A percentile compares a stretch with the other conserved stretches of the same genome.
Evolutionary conservation across 2,113 vertebrate genomes (phyloP).

Genomic region (Dunckerocampus dactyliophorus): DNA sequence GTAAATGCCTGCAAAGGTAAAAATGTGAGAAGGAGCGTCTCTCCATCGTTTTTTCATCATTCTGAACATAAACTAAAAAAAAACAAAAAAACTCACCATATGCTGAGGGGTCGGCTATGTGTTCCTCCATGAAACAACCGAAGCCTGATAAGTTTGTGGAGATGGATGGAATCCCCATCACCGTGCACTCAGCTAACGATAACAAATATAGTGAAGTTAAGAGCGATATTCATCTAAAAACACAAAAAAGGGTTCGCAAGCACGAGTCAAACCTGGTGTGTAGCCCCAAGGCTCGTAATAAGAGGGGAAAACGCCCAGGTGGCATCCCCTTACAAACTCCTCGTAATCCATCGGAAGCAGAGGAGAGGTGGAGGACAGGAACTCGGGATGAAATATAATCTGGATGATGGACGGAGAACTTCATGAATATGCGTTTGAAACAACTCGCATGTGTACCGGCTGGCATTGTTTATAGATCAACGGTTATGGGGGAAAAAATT

Average conservation of each 20-base stretch:
- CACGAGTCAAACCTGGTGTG: slow-evolving; percentile 77
- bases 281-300: slow-evolving; percentile 96
- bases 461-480: too few species aligned
- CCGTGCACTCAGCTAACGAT: slow-evolving; percentile 84
- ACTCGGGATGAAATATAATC: slow-evolving; percentile 93
- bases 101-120: slow-evolving; percentile 86
- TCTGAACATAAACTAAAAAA: neutral
- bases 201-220: slow-evolving; percentile 5
- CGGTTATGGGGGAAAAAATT: too few species aligned
- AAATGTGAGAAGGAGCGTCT: neutral
- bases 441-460: too few species aligned
- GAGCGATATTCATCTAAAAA: neutral
- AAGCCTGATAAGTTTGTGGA: slow-evolving; percentile 93
- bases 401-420: slow-evolving; percentile 31
- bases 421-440: neutral
- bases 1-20: slow-evolving; percentile 80
- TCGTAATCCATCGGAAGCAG: slow-evolving; percentile 90
- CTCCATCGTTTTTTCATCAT: neutral
- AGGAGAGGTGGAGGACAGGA: slow-evolving; percentile 89
- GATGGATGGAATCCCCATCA: slow-evolving; percentile 91
- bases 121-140: slow-evolving; percentile 93
- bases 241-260: neutral
- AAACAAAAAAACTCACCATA: slow-evolving; percentile 76
- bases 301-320: slow-evolving; percentile 89
- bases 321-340: slow-evolving; percentile 90